A percentile compares a stretch with the other conserved stretches of the same genome.
Conservation (phyloP, 2,113 vertebrate species). For the Perca schrenkii region DNA sequence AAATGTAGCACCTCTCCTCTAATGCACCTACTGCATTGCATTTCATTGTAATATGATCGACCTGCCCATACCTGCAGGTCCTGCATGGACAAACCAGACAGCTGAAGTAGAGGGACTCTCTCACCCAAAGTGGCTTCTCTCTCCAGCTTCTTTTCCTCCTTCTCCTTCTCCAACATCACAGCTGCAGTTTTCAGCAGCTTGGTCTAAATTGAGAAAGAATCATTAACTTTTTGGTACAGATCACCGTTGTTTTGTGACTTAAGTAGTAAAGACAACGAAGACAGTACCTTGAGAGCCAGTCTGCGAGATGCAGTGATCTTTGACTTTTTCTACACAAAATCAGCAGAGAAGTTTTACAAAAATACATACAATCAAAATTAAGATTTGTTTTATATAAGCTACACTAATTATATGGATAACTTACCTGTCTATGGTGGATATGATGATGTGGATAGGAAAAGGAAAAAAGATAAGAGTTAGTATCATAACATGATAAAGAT, state of each 20-base stretch:
- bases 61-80: constrained; percentile 78
- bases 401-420: background rate
- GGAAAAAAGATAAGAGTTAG: background rate
- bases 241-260: background rate
- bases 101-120: constrained; percentile 71
- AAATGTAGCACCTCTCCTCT: background rate
- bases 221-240: background rate
- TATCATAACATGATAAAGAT: background rate
- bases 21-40: constrained; percentile 1
- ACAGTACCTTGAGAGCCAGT: constrained; percentile 76
- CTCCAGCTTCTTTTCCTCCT: constrained; percentile 68
- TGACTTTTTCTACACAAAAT: constrained; percentile 67
- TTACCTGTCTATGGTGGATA: constrained; percentile 64
- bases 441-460: constrained; percentile 11
- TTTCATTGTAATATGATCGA: constrained; percentile 7
- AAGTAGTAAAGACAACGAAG: background rate
- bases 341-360: background rate
- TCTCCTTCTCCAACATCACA: constrained; percentile 72
- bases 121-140: constrained; percentile 69
- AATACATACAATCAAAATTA: background rate
- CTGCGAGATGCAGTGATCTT: constrained; percentile 79
- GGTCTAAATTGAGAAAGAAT: constrained; percentile 57
- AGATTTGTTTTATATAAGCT: background rate
- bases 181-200: constrained; percentile 77
- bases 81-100: constrained; percentile 76